Conservation (phyloP, 1,140 invertebrate genomes). For the Tachypleus tridentatus region DNA sequence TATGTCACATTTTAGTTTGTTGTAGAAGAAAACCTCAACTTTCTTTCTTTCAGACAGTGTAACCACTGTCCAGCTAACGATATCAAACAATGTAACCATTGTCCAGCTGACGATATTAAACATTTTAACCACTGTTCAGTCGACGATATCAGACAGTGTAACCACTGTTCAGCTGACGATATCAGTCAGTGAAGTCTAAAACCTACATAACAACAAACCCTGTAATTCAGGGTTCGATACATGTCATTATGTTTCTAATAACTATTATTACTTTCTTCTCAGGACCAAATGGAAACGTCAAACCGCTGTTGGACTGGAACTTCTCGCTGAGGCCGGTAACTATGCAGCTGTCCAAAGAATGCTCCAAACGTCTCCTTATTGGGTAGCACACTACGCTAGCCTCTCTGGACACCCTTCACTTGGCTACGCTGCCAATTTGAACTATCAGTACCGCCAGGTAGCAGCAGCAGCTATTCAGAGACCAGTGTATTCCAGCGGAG, state of each 20-base stretch:
- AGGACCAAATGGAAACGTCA: conserved; percentile 98
- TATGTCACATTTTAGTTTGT: too few species aligned
- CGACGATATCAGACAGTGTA: too few species aligned
- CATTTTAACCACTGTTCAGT: too few species aligned
- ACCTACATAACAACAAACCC: conserved; percentile 4
- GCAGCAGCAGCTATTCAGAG: conserved; percentile 63
- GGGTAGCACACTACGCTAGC: conserved; percentile 41
- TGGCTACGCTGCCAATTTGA: conserved; percentile 35
- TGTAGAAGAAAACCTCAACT: too few species aligned
- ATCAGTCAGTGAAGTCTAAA: conserved; percentile 4
- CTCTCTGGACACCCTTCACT: conserved; percentile 40
- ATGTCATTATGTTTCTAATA: too few species aligned
- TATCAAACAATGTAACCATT: too few species aligned
- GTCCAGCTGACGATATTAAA: too few species aligned
- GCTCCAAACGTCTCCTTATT: conserved; percentile 60
- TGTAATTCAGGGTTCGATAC: background rate
- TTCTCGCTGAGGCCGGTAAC: conserved; percentile 91
- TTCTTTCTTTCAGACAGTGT: too few species aligned
- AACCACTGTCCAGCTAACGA: too few species aligned
- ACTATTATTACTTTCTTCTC: conserved; percentile 4
- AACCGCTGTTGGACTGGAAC: conserved; percentile 89
- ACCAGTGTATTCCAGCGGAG: conserved; percentile 41
- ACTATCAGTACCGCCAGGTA: conserved; percentile 65
- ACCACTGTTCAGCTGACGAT: background rate
- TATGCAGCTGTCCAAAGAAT: conserved; percentile 91